Conservation (phyloP, 2,888 invertebrate species). For the Malacosoma neustria region DNA sequence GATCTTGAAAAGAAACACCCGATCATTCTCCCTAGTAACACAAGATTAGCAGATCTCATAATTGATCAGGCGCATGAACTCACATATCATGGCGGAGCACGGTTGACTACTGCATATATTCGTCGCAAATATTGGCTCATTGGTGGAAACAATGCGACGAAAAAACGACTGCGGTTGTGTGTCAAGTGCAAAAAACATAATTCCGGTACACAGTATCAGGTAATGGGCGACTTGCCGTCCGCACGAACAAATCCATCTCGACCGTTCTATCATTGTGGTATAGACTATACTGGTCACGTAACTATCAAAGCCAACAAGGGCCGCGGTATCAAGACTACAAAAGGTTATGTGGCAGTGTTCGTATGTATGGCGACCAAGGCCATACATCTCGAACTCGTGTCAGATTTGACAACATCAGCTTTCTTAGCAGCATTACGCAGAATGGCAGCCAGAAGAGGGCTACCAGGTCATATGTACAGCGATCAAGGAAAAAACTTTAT, state of each 20-base stretch:
- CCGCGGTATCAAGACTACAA: constrained; percentile 14
- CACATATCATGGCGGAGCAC: constrained; percentile 18
- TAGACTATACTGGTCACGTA: constrained; percentile 19
- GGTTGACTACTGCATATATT: constrained; percentile 8
- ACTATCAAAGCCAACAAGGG: constrained; percentile 14
- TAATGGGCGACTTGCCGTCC: constrained; percentile 21
- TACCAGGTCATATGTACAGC: constrained; percentile 13
- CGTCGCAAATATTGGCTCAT: background rate
- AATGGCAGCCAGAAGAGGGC: constrained; percentile 15
- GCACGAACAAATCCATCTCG: constrained; percentile 14
- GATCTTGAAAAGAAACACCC: constrained; percentile 14
- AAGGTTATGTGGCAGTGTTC: constrained; percentile 20
- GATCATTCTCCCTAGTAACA: constrained; percentile 15
- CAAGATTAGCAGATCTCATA: constrained; percentile 12
- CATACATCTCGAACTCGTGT: constrained; percentile 24
- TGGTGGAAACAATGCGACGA: constrained; percentile 6
- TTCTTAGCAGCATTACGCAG: constrained; percentile 17
- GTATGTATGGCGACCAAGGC: constrained; percentile 18
- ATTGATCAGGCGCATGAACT: constrained; percentile 13
- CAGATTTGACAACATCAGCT: constrained; percentile 19
- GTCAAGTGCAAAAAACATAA: constrained; percentile 12
- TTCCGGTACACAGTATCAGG: constrained; percentile 11
- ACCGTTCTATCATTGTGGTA: constrained; percentile 15
- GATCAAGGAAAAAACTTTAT: constrained; percentile 18
- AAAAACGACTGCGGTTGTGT: constrained; percentile 10